Percentiles rank a stretch among this genome's conserved stretches.
These are phyloP conservation scores for Sciurus niger DNA, from an alignment of 2,113 vertebrate genomes.

Conservation along the genomic window DNA sequence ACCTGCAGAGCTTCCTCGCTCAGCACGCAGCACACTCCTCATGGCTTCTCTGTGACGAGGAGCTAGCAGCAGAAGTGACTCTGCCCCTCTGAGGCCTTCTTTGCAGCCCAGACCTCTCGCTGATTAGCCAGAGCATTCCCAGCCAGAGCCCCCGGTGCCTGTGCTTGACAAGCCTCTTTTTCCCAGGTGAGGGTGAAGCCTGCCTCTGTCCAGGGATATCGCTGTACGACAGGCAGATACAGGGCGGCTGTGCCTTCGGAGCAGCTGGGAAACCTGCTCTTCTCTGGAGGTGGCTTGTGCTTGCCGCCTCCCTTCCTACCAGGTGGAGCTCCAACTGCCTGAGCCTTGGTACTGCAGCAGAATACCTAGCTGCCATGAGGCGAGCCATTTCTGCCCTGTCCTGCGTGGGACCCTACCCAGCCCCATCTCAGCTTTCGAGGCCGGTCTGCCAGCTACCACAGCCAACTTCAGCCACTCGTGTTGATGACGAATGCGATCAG, in stretches of 20 bases:
- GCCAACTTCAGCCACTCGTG: conserved; percentile 78
- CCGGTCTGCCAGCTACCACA: conserved; percentile 78
- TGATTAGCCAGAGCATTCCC: conserved; percentile 74
- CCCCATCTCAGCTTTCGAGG: conserved; percentile 58
- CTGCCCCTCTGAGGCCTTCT: conserved; percentile 66
- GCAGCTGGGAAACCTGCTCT: neutral
- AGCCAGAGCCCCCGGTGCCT: conserved; percentile 42
- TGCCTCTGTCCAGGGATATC: neutral
- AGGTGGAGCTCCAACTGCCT: neutral
- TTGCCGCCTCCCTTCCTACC: neutral
- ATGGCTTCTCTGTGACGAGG: conserved; percentile 35
- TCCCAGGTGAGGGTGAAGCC: neutral
- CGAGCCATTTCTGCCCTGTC: neutral
- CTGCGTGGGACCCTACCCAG: neutral
- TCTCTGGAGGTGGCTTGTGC: neutral
- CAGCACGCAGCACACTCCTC: conserved; percentile 62
- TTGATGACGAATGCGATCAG: conserved; percentile 81
- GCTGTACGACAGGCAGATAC: neutral
- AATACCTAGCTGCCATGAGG: neutral
- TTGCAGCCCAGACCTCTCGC: conserved; percentile 35
- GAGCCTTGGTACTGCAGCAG: neutral
- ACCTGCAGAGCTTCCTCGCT: conserved; percentile 82
- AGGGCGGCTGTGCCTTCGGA: neutral
- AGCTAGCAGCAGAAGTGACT: conserved; percentile 73
- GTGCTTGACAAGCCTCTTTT: conserved; percentile 40